These are phyloP conservation scores for Catostomus latipinnis DNA, from an alignment of 2,797 vertebrate species.

Conservation along the genomic window DNA sequence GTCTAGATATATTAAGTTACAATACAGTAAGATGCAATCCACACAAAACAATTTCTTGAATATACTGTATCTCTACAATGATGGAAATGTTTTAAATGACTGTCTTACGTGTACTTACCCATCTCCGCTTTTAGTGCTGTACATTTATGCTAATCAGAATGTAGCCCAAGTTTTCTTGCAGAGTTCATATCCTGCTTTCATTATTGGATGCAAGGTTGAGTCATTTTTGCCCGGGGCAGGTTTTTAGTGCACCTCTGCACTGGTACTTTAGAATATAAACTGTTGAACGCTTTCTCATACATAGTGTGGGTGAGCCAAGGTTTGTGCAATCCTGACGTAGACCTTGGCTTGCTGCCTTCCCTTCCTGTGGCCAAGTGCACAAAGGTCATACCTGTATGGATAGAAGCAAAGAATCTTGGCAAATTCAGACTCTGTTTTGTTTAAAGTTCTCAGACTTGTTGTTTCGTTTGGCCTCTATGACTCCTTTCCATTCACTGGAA, in stretches of 20 bases:
- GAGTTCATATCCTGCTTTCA: not conserved
- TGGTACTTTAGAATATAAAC: not conserved
- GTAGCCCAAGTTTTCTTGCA: not conserved
- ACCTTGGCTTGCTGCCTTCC: not conserved
- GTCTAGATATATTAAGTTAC: not conserved
- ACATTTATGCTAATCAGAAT: not conserved
- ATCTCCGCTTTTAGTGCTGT: not conserved
- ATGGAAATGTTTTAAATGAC: not conserved
- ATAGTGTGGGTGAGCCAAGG: not conserved
- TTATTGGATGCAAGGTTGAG: not conserved
- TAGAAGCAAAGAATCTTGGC: slow-evolving; percentile 4
- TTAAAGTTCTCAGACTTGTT: slow-evolving; percentile 22
- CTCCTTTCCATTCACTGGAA: slow-evolving; percentile 16
- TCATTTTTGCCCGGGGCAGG: not conserved
- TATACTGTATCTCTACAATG: too few relatives aligned
- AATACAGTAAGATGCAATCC: not conserved
- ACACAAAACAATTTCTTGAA: too few relatives aligned
- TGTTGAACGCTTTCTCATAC: not conserved
- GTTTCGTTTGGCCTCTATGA: slow-evolving; percentile 23
- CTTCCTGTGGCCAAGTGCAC: not conserved
- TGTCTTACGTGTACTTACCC: not conserved
- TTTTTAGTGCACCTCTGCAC: not conserved
- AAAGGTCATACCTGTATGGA: not conserved
- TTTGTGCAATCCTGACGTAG: slow-evolving; percentile 7
- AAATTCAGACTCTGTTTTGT: slow-evolving; percentile 25